Evolutionary conservation across 2,888 invertebrate genomes (phyloP), one percentile per base, ranked within the genome.

Genomic region (Esperia sulphurella): DNA sequence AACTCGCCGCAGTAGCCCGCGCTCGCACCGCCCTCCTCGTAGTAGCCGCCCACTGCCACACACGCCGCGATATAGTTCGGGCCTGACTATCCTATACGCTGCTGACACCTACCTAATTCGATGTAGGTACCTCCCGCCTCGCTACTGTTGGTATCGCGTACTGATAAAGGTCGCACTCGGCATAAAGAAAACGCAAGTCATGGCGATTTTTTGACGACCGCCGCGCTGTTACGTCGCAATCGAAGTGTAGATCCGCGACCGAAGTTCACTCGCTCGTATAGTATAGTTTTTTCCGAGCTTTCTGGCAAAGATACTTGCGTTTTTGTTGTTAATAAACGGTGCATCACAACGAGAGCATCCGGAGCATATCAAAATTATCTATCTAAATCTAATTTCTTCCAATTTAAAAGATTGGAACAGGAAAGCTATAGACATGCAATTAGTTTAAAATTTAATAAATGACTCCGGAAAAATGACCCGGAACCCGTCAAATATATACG

Each of bases 21-120:
- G 68, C 70, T 75, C 71, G 71, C 76, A 73, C 70, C 66, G 67
- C 69, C 76, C 56, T 87, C 88, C 67, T 83, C 86, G 84, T 87
- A 90, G 86, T 86, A 89, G 65, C 84, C 83, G 76, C 81, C 88
- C 84, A 88, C 86, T 87, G 86, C 79, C 84, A 85, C 83, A 85
- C 83, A 83, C 80, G 81, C 79, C 79, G 72, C 74, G 75, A 77
- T 79, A 79, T 63, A 68, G 71, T 44, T 37, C 33, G 31, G 14
- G 30, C 46, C 49, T 35, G 21, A 21, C 40, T 45, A 39, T 33
- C 9, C 35, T 43, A 12, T 31, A 10, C 54, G 43, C 59, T 51
- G 46, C 57, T 50, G 50, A 40, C 65, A 79, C 84, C 86, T 83
- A 83, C 83, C 84, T 81, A 82, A 59, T 61, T 52, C 49, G 51